These are phyloP conservation scores for Enteromius fasciolatus DNA, from an alignment of 2,797 vertebrate genomes.

Conservation along the genomic window DNA sequence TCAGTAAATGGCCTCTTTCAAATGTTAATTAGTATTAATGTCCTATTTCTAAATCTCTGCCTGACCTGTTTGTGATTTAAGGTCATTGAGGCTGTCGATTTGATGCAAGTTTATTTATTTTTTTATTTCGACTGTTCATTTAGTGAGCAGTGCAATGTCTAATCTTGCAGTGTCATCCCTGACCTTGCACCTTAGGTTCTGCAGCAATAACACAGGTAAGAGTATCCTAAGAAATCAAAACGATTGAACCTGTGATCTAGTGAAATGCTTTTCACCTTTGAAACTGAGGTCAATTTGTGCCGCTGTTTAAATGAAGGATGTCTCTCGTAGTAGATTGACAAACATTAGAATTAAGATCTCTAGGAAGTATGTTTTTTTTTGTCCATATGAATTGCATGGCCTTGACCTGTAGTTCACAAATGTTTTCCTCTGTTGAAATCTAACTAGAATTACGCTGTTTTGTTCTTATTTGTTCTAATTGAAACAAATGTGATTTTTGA, in stretches of 20 bases:
- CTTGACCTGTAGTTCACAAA: conserved; percentile 54
- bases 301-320: conserved; percentile 51
- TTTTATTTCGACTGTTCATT: conserved; percentile 87
- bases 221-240: conserved; percentile 91
- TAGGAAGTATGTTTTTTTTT: conserved; percentile 55
- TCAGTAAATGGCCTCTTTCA: conserved; percentile 8
- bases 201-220: conserved; percentile 99
- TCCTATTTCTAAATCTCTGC: conserved; percentile 61
- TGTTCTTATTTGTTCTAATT: conserved; percentile 8
- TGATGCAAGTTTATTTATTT: conserved; percentile 72
- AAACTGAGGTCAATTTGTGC: conserved; percentile 49
- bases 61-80: conserved; percentile 50
- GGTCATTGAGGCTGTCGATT: conserved; percentile 86
- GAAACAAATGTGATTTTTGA: conserved; percentile 22
- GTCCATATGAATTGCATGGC: conserved; percentile 75
- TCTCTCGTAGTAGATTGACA: conserved; percentile 23
- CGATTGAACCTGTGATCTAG: conserved; percentile 74
- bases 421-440: conserved; percentile 31
- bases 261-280: conserved; percentile 30
- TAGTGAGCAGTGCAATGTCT: conserved; percentile 94
- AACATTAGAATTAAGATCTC: conserved; percentile 1
- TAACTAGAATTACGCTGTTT: conserved; percentile 25
- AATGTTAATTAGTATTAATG: conserved; percentile 54
- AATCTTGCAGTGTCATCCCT: conserved; percentile 98
- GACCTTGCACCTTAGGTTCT: conserved; percentile 99